Conservation (phyloP, 92 coral and sea anemone species). For the Montipora capitata region DNA sequence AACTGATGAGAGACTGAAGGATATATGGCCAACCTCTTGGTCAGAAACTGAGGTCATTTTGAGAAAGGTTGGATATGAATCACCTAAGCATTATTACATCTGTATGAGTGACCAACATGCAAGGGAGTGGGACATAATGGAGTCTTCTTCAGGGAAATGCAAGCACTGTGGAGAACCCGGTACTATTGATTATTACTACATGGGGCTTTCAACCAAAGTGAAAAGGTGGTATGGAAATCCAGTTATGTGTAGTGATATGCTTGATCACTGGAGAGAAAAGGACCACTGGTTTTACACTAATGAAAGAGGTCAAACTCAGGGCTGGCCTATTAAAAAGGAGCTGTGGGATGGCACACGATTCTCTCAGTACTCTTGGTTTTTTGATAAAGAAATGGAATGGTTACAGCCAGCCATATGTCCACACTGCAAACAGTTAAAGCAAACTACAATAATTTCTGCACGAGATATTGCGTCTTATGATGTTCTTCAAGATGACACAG, state of each 20-base stretch:
- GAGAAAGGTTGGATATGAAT: constrained; percentile 73
- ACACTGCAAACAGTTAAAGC: too few relatives aligned
- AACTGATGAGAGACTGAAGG: constrained; percentile 70
- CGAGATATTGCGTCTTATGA: constrained; percentile 42
- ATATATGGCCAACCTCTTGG: constrained; percentile 78
- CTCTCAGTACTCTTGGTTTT: constrained; percentile 29
- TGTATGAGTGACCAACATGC: constrained; percentile 74
- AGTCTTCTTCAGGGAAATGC: constrained; percentile 66
- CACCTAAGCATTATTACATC: constrained; percentile 69
- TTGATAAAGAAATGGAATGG: too few relatives aligned
- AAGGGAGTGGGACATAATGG: constrained; percentile 80
- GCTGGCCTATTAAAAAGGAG: constrained; percentile 75
- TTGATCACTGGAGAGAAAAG: constrained; percentile 78
- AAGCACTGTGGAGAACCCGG: constrained; percentile 77
- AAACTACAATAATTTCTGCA: constrained; percentile 60
- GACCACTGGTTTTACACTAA: constrained; percentile 70
- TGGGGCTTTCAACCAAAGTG: constrained; percentile 56
- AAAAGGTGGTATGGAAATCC: constrained; percentile 72
- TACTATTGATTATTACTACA: constrained; percentile 55
- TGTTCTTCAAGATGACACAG: constrained; percentile 68
- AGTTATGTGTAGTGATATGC: constrained; percentile 63
- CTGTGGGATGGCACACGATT: constrained; percentile 77
- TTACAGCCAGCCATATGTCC: too few relatives aligned
- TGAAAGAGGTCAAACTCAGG: constrained; percentile 66
- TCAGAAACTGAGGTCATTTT: constrained; percentile 62